These are phyloP conservation scores for Hipparchia sbordonii DNA, from an alignment of 2,888 invertebrate species.

Conservation along the genomic window DNA sequence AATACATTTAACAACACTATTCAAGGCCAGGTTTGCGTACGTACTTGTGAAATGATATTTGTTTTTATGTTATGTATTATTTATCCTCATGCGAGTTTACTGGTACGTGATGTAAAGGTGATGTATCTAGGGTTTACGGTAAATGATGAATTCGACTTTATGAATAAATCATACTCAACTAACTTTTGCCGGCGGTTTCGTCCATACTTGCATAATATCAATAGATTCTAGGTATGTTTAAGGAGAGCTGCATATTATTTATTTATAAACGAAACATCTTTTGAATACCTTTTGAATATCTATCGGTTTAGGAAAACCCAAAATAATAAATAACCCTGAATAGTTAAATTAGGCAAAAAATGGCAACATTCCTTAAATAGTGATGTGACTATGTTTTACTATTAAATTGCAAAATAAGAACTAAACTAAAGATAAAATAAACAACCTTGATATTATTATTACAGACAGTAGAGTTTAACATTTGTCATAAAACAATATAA, in stretches of 20 bases:
- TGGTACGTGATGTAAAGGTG: too few relatives aligned
- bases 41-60: background rate
- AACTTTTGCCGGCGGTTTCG: too few relatives aligned
- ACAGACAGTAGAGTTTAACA: too few relatives aligned
- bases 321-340: background rate
- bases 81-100: constrained; percentile 6
- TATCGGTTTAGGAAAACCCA: background rate
- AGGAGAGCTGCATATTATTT: too few relatives aligned
- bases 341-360: background rate
- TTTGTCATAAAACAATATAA: too few relatives aligned
- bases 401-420: background rate
- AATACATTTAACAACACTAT: constrained; percentile 3
- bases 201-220: too few relatives aligned
- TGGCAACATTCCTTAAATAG: constrained; percentile 19
- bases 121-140: background rate
- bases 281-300: too few relatives aligned
- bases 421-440: background rate
- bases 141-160: constrained; percentile 1
- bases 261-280: too few relatives aligned
- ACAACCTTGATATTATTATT: too few relatives aligned
- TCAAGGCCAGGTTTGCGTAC: constrained; percentile 4
- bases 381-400: background rate
- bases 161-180: background rate
- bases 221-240: too few relatives aligned
- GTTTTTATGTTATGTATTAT: background rate